phyloP scores from a whole-genome alignment of 2,888 invertebrate species.

The Lagria hirta region DNA sequence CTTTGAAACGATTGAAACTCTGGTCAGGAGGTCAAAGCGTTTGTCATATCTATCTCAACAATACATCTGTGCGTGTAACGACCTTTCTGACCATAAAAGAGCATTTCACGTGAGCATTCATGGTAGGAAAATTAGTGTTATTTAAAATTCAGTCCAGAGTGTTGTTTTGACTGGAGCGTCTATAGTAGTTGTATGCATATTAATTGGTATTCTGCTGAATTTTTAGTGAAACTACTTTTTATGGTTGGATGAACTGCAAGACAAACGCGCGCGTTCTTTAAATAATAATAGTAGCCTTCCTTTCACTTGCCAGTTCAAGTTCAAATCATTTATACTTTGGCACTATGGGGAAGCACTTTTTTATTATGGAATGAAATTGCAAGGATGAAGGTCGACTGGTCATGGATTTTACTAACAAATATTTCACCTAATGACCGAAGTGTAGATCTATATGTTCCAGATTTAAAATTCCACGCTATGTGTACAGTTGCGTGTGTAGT shows the following conservation, averaged over 20 bases:
- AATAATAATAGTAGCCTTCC: too few species aligned
- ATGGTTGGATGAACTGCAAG: too few species aligned
- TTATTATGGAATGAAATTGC: constrained; percentile 26
- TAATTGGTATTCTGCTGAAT: too few species aligned
- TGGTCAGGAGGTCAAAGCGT: constrained; percentile 17
- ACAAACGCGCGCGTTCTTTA: too few species aligned
- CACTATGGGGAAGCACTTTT: constrained; percentile 21
- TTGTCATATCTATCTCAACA: constrained; percentile 21
- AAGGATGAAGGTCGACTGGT: constrained; percentile 25
- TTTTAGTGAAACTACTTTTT: too few species aligned
- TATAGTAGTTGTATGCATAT: too few species aligned
- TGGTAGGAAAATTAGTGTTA: too few species aligned
- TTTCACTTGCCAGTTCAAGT: constrained; percentile 16
- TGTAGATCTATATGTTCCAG: constrained; percentile 14
- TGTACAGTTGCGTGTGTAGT: constrained; percentile 13
- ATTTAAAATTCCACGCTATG: constrained; percentile 19
- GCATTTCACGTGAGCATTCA: too few species aligned
- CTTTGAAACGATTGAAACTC: too few species aligned
- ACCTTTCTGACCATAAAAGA: constrained; percentile 21
- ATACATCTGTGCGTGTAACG: constrained; percentile 25
- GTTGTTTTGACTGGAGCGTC: too few species aligned
- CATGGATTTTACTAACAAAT: constrained; percentile 19
- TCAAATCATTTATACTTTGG: constrained; percentile 19
- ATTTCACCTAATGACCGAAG: constrained; percentile 23
- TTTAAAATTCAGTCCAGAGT: too few species aligned